Percentiles rank a stretch among this genome's conserved stretches.
Evolutionary conservation across 2,797 vertebrate genomes (phyloP).

Genomic region (Alosa sapidissima): DNA sequence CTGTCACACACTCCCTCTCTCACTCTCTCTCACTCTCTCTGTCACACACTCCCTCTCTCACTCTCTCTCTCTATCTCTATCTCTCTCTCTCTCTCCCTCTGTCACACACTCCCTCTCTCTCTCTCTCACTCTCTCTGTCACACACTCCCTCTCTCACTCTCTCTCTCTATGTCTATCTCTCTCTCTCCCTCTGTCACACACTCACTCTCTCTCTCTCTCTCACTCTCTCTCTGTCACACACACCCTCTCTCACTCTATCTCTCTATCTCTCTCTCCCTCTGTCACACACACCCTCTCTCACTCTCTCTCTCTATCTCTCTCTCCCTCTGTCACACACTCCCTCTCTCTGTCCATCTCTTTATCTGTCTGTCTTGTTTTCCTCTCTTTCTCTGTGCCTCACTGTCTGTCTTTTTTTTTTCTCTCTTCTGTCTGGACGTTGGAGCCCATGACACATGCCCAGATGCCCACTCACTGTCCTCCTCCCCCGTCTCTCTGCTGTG

Average conservation of each 20-base stretch:
- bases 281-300: no score
- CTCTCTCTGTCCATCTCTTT: not conserved
- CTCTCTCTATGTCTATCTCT: not conserved
- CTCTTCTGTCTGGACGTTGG: not conserved
- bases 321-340: not conserved
- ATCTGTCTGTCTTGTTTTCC: not conserved
- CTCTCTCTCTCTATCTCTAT: no score
- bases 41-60: not conserved
- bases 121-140: no score
- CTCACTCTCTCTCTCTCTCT: no score
- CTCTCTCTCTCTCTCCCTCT: not conserved
- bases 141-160: not conserved
- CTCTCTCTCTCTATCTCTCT: not conserved
- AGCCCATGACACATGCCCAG: not conserved
- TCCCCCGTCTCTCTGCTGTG: not conserved
- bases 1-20: no score
- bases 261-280: not conserved
- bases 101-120: not conserved
- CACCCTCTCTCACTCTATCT: not conserved
- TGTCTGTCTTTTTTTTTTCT: not conserved
- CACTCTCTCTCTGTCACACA: no score
- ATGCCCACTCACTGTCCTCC: not conserved
- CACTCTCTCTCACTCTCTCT: not conserved
- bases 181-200: not conserved
- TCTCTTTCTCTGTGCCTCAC: not conserved